Evolutionary conservation across 2,113 vertebrate species (phyloP).

Genomic region (Crotalus helleri): DNA sequence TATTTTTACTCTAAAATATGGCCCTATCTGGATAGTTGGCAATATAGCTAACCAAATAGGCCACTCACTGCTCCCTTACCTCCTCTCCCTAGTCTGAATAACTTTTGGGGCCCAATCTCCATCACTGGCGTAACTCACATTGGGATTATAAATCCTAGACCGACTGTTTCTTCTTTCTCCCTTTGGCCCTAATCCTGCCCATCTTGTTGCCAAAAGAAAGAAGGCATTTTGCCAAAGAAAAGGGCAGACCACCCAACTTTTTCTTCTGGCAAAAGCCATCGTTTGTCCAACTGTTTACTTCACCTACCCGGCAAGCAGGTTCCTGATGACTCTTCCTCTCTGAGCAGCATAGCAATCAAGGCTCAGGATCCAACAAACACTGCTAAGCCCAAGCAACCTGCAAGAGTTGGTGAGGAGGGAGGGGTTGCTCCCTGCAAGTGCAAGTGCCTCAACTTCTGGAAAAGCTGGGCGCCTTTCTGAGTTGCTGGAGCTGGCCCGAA

Average conservation of each 20-base stretch:
- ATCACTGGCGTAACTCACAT: too few species aligned
- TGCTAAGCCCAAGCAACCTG: neutral
- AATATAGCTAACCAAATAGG: neutral
- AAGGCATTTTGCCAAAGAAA: neutral
- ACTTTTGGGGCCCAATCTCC: neutral
- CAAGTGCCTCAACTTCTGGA: too few species aligned
- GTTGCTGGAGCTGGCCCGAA: neutral
- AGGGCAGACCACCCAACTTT: neutral
- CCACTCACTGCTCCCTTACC: neutral
- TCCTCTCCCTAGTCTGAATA: neutral
- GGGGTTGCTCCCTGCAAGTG: neutral
- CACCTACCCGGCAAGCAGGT: neutral
- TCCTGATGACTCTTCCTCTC: neutral
- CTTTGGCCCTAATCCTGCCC: neutral
- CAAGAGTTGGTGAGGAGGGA: neutral
- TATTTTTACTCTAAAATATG: neutral
- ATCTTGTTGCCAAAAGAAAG: neutral
- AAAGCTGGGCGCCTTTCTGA: neutral
- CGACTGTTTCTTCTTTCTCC: neutral
- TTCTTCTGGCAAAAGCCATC: neutral
- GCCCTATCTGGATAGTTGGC: neutral
- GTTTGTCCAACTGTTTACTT: neutral
- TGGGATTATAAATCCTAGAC: neutral
- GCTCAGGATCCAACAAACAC: neutral
- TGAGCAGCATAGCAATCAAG: neutral